phyloP scores from a whole-genome alignment of 2,113 vertebrate genomes.

The Harpagus bidentatus region DNA sequence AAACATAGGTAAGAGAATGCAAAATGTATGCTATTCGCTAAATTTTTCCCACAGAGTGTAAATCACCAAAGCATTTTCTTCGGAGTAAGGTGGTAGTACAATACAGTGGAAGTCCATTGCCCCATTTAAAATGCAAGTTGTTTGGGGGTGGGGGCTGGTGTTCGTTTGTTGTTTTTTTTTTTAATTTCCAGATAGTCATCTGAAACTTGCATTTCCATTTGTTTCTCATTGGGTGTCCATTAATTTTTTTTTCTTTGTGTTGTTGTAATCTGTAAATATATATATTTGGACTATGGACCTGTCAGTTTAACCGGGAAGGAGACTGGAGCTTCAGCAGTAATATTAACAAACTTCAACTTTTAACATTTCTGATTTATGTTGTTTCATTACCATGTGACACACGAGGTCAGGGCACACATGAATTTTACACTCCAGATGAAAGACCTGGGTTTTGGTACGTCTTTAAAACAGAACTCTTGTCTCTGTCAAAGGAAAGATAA shows the following conservation, averaged over 20 bases:
- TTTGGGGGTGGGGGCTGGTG: background rate
- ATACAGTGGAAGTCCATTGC: background rate
- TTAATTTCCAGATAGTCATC: background rate
- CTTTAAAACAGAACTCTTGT: constrained; percentile 42
- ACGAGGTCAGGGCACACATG: constrained; percentile 55
- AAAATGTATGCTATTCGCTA: background rate
- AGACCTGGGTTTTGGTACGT: constrained; percentile 34
- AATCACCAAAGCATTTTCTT: background rate
- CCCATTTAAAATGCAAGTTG: background rate
- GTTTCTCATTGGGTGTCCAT: constrained; percentile 11
- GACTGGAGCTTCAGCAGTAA: constrained; percentile 53
- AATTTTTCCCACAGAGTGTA: background rate
- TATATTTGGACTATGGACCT: constrained; percentile 43
- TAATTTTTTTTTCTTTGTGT: constrained; percentile 34
- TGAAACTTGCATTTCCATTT: constrained; percentile 40
- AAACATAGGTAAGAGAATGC: background rate
- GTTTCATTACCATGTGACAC: constrained; percentile 66
- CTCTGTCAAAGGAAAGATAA: constrained; percentile 50
- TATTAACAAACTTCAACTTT: constrained; percentile 68
- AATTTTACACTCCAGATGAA: constrained; percentile 65
- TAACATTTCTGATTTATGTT: constrained; percentile 64
- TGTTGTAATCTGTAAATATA: constrained; percentile 6
- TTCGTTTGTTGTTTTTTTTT: background rate
- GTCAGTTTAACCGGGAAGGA: constrained; percentile 40
- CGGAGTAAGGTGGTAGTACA: background rate